Evolutionary conservation across 2,113 vertebrate genomes (phyloP).

Genomic region (Platysteira castanea): DNA sequence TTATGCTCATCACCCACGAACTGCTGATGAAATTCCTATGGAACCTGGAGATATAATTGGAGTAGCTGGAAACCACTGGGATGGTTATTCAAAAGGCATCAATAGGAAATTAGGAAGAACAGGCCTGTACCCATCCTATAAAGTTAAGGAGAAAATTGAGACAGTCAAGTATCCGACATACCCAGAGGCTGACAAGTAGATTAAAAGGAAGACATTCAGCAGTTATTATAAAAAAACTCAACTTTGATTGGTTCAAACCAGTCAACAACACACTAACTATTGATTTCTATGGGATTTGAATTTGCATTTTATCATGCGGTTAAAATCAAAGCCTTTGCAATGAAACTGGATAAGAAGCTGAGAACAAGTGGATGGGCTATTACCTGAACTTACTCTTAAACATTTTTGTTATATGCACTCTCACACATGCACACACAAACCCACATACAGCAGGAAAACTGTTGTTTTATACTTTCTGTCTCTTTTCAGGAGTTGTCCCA

Average conservation of each 20-base stretch:
- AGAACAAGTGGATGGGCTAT: conserved; percentile 52
- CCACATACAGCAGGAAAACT: conserved; percentile 51
- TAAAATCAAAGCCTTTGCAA: conserved; percentile 53
- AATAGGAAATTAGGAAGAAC: conserved; percentile 95
- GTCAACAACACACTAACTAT: conserved; percentile 40
- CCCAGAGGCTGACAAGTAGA: conserved; percentile 91
- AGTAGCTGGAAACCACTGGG: conserved; percentile 98
- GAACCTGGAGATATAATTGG: conserved; percentile 95
- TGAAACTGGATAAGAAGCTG: conserved; percentile 51
- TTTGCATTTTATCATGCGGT: conserved; percentile 53
- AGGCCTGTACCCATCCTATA: conserved; percentile 97
- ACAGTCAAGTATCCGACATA: conserved; percentile 96
- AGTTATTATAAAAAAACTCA: not conserved
- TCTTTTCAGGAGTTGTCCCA: conserved; percentile 64
- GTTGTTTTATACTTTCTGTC: conserved; percentile 71
- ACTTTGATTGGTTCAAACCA: conserved; percentile 42
- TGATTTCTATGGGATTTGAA: conserved; percentile 42
- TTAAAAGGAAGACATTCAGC: conserved; percentile 2
- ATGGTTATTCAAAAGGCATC: conserved; percentile 97
- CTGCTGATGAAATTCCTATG: conserved; percentile 91
- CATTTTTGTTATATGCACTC: conserved; percentile 64
- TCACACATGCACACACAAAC: conserved; percentile 61
- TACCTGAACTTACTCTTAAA: conserved; percentile 63
- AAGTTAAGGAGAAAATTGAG: conserved; percentile 97
- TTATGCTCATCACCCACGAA: conserved; percentile 90